Percentiles rank a stretch among this genome's conserved stretches.
Evolutionary conservation across 2,888 invertebrate species (phyloP).

Genomic region (Plagodis pulveraria): DNA sequence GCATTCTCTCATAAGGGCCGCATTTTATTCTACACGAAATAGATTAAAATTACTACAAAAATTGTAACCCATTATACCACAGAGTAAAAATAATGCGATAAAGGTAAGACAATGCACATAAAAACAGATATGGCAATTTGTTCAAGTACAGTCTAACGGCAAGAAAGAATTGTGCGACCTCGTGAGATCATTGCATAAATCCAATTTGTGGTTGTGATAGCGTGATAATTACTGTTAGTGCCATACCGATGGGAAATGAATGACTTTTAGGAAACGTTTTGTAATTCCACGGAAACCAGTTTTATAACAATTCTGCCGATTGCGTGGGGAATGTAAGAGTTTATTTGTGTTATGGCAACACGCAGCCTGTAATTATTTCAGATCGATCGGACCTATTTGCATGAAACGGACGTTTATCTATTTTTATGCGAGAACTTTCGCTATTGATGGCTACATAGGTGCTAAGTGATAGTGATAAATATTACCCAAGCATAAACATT

Average conservation of each 20-base stretch:
- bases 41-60: not conserved
- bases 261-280: conserved; percentile 34
- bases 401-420: conserved; percentile 12
- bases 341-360: conserved; percentile 16
- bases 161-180: conserved; percentile 30
- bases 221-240: conserved; percentile 32
- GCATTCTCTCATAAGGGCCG: not conserved
- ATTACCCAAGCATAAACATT: no score
- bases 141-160: conserved; percentile 7
- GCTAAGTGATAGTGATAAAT: no score
- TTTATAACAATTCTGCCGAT: conserved; percentile 21
- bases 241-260: conserved; percentile 36
- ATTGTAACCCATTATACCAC: not conserved
- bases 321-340: conserved; percentile 14
- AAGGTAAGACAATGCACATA: not conserved
- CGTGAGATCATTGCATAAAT: conserved; percentile 53
- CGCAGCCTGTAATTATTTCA: conserved; percentile 11
- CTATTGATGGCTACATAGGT: not conserved
- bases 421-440: conserved; percentile 16
- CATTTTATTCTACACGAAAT: not conserved
- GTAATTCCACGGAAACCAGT: conserved; percentile 25
- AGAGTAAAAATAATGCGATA: not conserved
- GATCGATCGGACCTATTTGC: conserved; percentile 22
- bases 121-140: conserved; percentile 10
- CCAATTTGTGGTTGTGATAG: conserved; percentile 34